Percentiles rank a stretch among this genome's conserved stretches.
Conservation (phyloP, 2,113 vertebrate species). For the Cryptotis parvus region DNA sequence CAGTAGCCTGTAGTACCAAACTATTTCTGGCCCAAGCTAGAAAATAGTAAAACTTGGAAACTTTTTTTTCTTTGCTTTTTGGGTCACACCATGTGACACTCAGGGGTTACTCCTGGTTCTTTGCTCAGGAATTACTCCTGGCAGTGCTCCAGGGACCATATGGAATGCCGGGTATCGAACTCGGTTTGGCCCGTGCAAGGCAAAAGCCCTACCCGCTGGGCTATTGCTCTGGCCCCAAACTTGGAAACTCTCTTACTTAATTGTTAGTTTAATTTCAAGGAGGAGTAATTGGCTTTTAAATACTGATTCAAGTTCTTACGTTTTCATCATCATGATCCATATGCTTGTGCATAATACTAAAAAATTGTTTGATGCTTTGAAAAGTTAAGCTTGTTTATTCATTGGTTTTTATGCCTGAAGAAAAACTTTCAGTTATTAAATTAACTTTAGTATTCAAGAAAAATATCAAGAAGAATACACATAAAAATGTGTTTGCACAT, state of each 20-base stretch:
- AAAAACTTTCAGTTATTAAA: neutral
- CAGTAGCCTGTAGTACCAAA: slow-evolving; percentile 34
- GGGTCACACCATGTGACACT: too few relatives aligned
- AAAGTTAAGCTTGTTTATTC: slow-evolving; percentile 16
- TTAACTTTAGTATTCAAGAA: neutral
- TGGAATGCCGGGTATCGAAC: too few relatives aligned
- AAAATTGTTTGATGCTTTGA: neutral
- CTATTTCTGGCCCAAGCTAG: neutral
- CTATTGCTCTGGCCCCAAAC: too few relatives aligned
- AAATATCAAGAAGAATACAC: too few relatives aligned
- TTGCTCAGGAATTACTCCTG: too few relatives aligned
- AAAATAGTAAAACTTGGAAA: slow-evolving; percentile 42
- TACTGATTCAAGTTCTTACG: slow-evolving; percentile 5
- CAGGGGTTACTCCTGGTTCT: too few relatives aligned
- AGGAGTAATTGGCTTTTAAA: slow-evolving; percentile 9
- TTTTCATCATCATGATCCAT: slow-evolving; percentile 13
- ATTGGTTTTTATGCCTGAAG: neutral
- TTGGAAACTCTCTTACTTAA: too few relatives aligned
- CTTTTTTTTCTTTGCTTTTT: too few relatives aligned
- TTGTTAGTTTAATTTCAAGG: slow-evolving; percentile 59
- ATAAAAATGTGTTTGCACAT: too few relatives aligned
- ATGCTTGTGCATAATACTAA: neutral
- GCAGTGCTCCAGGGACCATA: too few relatives aligned
- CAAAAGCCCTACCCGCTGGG: too few relatives aligned
- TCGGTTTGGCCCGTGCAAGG: too few relatives aligned